Evolutionary conservation across 2,113 vertebrate species (phyloP).

Genomic region (Bambusicola thoracicus): DNA sequence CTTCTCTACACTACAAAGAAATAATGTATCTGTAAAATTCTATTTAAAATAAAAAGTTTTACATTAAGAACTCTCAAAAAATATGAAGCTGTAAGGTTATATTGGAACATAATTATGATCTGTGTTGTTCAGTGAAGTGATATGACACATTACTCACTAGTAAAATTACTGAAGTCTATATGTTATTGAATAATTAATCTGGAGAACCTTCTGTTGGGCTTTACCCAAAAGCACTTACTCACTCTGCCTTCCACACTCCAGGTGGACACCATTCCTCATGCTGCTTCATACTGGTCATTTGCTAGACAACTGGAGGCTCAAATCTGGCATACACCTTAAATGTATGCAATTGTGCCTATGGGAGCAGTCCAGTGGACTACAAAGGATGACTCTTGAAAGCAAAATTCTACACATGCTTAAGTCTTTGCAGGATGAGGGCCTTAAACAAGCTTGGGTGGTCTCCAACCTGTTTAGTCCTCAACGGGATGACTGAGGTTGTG

Average conservation of each 20-base stretch:
- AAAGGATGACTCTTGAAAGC: conserved; percentile 18
- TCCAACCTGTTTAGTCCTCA: background rate
- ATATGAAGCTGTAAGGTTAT: background rate
- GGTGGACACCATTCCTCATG: background rate
- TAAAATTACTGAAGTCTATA: conserved; percentile 23
- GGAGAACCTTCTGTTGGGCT: background rate
- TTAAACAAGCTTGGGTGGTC: background rate
- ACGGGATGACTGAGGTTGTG: background rate
- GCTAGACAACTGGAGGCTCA: conserved; percentile 7
- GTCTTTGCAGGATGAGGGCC: conserved; percentile 10
- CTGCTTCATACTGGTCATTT: background rate
- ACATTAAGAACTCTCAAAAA: background rate
- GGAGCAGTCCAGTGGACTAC: conserved; percentile 33
- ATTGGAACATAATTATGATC: conserved; percentile 6
- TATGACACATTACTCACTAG: background rate
- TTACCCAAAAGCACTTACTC: background rate
- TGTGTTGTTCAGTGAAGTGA: background rate
- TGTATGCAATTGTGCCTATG: background rate
- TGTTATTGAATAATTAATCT: background rate
- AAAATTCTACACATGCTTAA: conserved; percentile 20
- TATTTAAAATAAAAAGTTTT: conserved; percentile 16
- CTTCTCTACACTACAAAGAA: conserved; percentile 36
- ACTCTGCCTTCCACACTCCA: background rate
- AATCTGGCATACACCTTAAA: conserved; percentile 18
- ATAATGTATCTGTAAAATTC: conserved; percentile 14